Evolutionary conservation across 2,888 invertebrate genomes (phyloP).

Genomic region (Tipula helvola): DNA sequence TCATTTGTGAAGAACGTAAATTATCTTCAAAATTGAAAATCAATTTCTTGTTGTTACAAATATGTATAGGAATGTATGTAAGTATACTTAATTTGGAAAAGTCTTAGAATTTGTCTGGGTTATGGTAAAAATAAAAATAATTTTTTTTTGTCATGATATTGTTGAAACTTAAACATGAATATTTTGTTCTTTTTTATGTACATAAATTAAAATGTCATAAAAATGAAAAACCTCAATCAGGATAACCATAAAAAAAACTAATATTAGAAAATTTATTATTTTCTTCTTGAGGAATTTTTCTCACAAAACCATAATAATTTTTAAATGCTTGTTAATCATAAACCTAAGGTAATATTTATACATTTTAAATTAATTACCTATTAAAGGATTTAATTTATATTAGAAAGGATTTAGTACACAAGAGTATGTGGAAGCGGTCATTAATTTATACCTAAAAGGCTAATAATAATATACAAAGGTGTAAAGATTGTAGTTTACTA

Average conservation of each 20-base stretch:
- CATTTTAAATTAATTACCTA: not conserved
- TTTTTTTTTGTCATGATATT: not conserved
- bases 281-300: not conserved
- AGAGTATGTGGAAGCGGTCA: not conserved
- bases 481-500: no score
- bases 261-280: not conserved
- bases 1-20: not conserved
- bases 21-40: not conserved
- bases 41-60: not conserved
- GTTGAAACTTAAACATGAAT: not conserved
- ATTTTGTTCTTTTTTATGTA: not conserved
- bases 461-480: not conserved
- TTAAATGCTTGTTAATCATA: not conserved
- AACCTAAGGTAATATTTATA: not conserved
- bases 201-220: conserved; percentile 4
- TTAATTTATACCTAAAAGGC: not conserved
- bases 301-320: not conserved
- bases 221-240: not conserved
- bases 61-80: not conserved
- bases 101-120: not conserved
- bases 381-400: not conserved
- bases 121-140: not conserved
- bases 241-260: not conserved
- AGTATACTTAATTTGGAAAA: not conserved
- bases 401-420: not conserved